Percentiles rank a stretch among this genome's conserved stretches.
These are phyloP conservation scores for Lytechinus variegatus DNA, from an alignment of 35 echinoderm and acorn worm species.

Conservation along the genomic window DNA sequence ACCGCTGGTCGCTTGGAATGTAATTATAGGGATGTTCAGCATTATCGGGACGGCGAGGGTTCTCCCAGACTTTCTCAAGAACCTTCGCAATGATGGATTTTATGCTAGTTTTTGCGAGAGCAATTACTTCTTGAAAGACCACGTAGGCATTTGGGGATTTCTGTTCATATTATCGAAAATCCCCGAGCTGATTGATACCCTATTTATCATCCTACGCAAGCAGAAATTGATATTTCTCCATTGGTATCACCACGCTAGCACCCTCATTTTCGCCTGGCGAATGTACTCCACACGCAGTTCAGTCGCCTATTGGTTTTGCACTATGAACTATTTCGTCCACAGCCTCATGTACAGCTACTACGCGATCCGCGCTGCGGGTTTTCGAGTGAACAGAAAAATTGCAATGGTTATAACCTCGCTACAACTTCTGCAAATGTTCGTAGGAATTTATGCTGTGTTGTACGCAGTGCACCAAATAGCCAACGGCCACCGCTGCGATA, in stretches of 20 bases:
- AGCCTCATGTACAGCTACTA: conserved; percentile 96
- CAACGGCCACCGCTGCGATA: conserved; percentile 53
- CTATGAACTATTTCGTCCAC: conserved; percentile 92
- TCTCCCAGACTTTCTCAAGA: conserved; percentile 56
- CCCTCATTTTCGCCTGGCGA: conserved; percentile 75
- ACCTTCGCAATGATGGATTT: conserved; percentile 63
- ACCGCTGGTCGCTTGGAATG: conserved; percentile 82
- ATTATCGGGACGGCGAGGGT: conserved; percentile 59
- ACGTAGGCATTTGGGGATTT: conserved; percentile 71
- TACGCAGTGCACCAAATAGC: conserved; percentile 55
- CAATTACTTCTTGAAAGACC: conserved; percentile 65
- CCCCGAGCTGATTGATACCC: conserved; percentile 83
- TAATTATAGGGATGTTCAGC: conserved; percentile 82
- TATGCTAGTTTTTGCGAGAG: conserved; percentile 73
- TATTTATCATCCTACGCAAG: conserved; percentile 90
- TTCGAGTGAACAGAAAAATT: conserved; percentile 60
- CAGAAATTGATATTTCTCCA: conserved; percentile 96
- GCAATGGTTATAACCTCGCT: conserved; percentile 83
- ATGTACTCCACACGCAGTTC: conserved; percentile 69
- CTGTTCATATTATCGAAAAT: conserved; percentile 87
- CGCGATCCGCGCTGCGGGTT: conserved; percentile 67
- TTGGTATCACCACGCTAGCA: conserved; percentile 93
- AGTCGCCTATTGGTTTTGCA: conserved; percentile 73
- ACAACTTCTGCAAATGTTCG: conserved; percentile 88
- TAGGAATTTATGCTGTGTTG: conserved; percentile 73